Evolutionary conservation across 2,888 invertebrate species (phyloP), one percentile per base, ranked within the genome.

Genomic region (Chrysolina americana): DNA sequence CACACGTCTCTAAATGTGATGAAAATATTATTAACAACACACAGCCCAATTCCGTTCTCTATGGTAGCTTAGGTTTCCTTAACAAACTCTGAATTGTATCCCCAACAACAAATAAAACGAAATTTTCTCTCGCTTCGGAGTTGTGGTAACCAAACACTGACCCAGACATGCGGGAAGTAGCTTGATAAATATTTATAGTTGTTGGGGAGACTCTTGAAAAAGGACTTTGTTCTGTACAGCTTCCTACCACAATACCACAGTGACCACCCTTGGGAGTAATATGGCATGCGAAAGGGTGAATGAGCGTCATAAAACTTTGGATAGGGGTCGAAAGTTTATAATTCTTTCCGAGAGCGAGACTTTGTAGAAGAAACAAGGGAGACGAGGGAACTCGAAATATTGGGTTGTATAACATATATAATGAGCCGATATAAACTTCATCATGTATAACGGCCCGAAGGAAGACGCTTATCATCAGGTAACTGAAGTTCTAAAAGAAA

Each of bases 101-200:
- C n/a, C 1, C 13, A 28, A 13, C 28, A 28, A 23, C 23, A 59
- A 9, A 48, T 66, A 66, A 48, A 66, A 50, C 36, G n/a, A 66
- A 66, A 44, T 50, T 66, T 11, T 17, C 47, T 65, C 36, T 10
- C n/a, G n/a, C 17, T 59, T n/a, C 36, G 9, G 28, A 59, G 59
- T 59, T 66, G 66, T 28, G 50, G 65, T 1, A 65, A 66, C 28
- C 66, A 66, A 44, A 66, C 68, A 17, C 68, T 53, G 59, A 59
- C 23, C 59, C 59, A 59, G 59, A 59, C 59, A 59, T n/a, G 41
- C 1, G 44, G 21, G 59, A 71, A 68, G 74, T 74, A 65, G 71
- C 73, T 78, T 78, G 75, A 76, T 76, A 73, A 70, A 75, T 79
- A 79, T 77, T 79, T 79, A 79, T 74, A 71, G 76, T 65, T 63